Evolutionary conservation across 2,113 vertebrate species (phyloP).

Genomic region (Hypanus sabinus): DNA sequence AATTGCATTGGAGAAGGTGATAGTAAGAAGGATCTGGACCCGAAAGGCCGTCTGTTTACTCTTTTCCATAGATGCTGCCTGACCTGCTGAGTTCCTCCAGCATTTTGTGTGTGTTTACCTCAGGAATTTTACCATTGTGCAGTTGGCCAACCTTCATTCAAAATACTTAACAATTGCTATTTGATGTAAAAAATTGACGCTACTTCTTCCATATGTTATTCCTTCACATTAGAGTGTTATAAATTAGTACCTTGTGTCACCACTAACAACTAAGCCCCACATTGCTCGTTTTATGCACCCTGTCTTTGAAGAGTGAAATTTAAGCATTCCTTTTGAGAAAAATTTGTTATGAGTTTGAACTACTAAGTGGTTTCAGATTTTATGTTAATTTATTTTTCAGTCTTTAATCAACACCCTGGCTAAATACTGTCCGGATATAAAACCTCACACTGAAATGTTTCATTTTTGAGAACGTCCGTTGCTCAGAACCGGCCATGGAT

Average conservation of each 20-base stretch:
- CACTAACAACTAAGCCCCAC: neutral
- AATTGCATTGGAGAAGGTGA: too few species aligned
- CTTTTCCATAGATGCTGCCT: too few species aligned
- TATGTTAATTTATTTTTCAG: neutral
- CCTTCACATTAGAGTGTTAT: neutral
- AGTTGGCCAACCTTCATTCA: neutral
- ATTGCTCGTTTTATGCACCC: neutral
- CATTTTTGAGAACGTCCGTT: neutral
- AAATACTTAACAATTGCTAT: neutral
- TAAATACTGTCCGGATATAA: neutral
- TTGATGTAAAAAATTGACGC: neutral
- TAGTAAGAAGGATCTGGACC: too few species aligned
- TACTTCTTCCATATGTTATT: neutral
- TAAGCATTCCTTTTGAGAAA: conserved; percentile 8
- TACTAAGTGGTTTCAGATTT: neutral
- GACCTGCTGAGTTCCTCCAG: too few species aligned
- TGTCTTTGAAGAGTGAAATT: neutral
- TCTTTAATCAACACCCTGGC: neutral
- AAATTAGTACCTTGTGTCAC: neutral
- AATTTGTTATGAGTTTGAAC: neutral
- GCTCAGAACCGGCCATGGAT: too few species aligned
- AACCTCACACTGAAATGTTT: neutral
- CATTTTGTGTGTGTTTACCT: neutral
- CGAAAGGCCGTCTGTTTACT: too few species aligned
- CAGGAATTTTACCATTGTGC: neutral